Conservation (phyloP, 2,888 invertebrate genomes). For the Chalcosyrphus nemorum region DNA sequence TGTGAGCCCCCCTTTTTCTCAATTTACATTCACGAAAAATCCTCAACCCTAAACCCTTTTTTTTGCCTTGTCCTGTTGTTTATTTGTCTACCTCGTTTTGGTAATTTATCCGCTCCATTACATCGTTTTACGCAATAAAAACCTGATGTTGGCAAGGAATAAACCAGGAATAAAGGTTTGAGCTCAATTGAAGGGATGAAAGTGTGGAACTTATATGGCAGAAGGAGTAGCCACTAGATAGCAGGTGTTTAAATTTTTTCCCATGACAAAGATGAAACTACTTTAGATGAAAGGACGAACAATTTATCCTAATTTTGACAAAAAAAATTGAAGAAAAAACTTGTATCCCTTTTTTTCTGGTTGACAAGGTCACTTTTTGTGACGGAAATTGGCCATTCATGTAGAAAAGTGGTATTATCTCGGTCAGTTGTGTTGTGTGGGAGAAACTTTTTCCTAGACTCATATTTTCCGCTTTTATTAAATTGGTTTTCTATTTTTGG, state of each 20-base stretch:
- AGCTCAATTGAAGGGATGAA: not conserved
- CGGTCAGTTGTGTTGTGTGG: not conserved
- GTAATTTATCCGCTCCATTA: slow-evolving; percentile 15
- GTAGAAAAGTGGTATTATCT: not conserved
- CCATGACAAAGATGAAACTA: not conserved
- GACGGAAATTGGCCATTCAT: not conserved
- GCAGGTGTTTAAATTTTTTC: not conserved
- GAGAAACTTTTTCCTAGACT: not conserved
- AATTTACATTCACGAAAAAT: not conserved
- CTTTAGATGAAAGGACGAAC: not conserved
- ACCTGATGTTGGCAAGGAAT: not conserved
- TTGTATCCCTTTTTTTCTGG: not conserved
- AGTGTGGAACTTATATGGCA: too few species aligned
- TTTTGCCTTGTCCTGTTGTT: not conserved
- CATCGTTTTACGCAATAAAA: slow-evolving; percentile 10
- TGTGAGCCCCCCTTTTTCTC: not conserved
- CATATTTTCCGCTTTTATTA: not conserved
- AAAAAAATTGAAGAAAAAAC: not conserved
- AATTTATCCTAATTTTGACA: not conserved
- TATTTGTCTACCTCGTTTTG: not conserved
- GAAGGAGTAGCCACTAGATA: not conserved
- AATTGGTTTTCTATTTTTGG: slow-evolving; percentile 11
- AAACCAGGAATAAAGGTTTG: not conserved
- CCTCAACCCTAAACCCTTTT: not conserved
- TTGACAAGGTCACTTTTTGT: not conserved